Conservation (phyloP, 2,113 vertebrate species). For the Mellivora capensis region DNA sequence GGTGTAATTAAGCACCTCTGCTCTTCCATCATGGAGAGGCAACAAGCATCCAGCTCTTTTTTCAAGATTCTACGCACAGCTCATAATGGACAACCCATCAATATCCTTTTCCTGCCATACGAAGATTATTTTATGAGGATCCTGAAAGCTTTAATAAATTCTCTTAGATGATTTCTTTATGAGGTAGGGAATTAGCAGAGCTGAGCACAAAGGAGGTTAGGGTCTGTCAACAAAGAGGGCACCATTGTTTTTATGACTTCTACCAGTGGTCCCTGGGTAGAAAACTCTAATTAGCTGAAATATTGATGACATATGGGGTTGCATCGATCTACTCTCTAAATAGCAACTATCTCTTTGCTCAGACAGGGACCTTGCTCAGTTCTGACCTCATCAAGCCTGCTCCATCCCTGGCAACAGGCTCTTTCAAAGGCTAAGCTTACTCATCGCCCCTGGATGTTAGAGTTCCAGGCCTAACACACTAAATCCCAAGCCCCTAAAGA, state of each 20-base stretch:
- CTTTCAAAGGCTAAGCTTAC: background rate
- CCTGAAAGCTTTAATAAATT: constrained; percentile 13
- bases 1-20: constrained; percentile 64
- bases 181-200: constrained; percentile 25
- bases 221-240: background rate
- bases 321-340: constrained; percentile 42
- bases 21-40: constrained; percentile 22
- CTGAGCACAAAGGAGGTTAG: background rate
- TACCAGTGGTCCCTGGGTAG: background rate
- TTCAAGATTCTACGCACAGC: background rate
- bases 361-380: background rate
- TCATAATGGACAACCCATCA: constrained; percentile 40
- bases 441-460: background rate
- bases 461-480: background rate
- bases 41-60: constrained; percentile 24
- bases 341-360: background rate
- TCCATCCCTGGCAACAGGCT: background rate
- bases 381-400: background rate
- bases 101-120: background rate
- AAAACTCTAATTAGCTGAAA: constrained; percentile 56
- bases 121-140: background rate
- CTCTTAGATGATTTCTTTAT: constrained; percentile 52
- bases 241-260: constrained; percentile 48
- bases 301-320: constrained; percentile 56
- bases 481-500: background rate